A percentile compares a stretch with the other conserved stretches of the same genome.
These are phyloP conservation scores for Penaeus indicus DNA, from an alignment of 1,140 invertebrate species.

Conservation along the genomic window DNA sequence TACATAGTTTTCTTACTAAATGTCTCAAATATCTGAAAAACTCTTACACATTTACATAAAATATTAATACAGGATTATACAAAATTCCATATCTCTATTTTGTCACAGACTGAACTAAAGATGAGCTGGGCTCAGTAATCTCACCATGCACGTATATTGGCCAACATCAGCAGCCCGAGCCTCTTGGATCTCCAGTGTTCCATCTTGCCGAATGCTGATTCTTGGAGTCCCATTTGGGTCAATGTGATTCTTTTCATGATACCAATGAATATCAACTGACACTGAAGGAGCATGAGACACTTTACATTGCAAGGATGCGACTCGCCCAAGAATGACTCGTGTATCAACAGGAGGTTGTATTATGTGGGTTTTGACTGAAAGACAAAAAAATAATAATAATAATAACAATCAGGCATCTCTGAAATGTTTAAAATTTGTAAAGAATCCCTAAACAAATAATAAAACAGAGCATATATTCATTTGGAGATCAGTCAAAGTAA, in stretches of 20 bases:
- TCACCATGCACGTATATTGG: conserved; percentile 71
- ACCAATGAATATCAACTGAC: conserved; percentile 93
- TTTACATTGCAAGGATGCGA: conserved; percentile 91
- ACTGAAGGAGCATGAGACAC: conserved; percentile 92
- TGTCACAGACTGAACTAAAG: conserved; percentile 64
- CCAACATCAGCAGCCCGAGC: conserved; percentile 73
- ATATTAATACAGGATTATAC: neutral
- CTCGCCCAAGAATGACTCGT: conserved; percentile 88
- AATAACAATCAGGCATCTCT: neutral
- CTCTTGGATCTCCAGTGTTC: conserved; percentile 72
- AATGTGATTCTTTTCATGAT: conserved; percentile 78
- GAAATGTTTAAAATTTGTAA: neutral
- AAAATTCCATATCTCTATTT: neutral
- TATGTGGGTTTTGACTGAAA: conserved; percentile 89
- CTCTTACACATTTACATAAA: neutral
- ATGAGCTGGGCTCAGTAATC: conserved; percentile 45
- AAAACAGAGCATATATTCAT: neutral
- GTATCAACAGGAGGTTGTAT: conserved; percentile 91
- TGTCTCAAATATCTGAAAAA: neutral
- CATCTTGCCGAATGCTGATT: conserved; percentile 70
- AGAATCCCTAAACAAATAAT: neutral
- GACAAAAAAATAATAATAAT: conserved; percentile 52
- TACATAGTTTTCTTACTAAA: neutral
- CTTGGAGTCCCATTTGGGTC: conserved; percentile 59
- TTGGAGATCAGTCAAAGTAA: too few relatives aligned